Conservation (phyloP, 2,113 vertebrate species). For the Erythrolamprus reginae region DNA sequence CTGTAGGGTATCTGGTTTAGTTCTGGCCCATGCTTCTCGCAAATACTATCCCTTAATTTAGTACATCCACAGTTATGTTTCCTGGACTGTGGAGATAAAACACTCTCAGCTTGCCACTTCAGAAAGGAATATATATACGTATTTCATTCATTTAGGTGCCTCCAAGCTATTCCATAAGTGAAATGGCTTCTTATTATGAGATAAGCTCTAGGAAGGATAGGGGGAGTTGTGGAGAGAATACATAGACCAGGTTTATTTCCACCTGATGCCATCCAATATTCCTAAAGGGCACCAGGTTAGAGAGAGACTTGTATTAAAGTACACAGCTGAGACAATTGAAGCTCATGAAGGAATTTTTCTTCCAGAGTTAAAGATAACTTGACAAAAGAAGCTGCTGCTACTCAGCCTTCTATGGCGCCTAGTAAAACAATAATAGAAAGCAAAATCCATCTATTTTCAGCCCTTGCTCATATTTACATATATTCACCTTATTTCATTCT, state of each 20-base stretch:
- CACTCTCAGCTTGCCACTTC: background rate
- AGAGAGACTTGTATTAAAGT: background rate
- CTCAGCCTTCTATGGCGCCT: background rate
- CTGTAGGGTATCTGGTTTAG: background rate
- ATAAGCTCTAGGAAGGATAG: background rate
- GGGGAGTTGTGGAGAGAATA: background rate
- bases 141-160: background rate
- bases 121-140: background rate
- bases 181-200: background rate
- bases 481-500: background rate
- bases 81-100: background rate
- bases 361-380: background rate
- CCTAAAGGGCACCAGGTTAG: background rate
- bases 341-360: background rate
- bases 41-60: background rate
- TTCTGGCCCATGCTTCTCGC: background rate
- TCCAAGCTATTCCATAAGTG: background rate
- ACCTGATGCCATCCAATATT: background rate
- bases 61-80: background rate
- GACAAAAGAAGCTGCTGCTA: background rate
- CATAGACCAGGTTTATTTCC: background rate
- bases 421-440: background rate
- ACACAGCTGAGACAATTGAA: background rate
- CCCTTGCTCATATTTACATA: background rate
- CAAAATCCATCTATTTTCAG: background rate